Evolutionary conservation across 2,797 vertebrate genomes (phyloP), one percentile per base, ranked within the genome.

Genomic region (Danio kyathit): DNA sequence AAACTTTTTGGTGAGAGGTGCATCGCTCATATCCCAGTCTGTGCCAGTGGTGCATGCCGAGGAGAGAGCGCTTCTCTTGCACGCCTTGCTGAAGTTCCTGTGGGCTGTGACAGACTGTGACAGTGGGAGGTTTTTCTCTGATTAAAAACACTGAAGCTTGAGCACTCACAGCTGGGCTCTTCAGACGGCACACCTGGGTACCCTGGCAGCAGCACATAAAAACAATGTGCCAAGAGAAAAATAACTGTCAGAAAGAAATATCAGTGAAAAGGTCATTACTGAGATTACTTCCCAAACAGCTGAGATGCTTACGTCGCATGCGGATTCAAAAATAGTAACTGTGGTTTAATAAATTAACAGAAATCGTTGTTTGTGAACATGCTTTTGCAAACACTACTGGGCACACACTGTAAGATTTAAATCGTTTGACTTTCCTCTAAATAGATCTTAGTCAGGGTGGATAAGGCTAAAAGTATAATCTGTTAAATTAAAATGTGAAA

Each of bases 101-200:
- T 89, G 88, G 90, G 84, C 85, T 92, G 89, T 86, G 84, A 86
- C 86, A 69, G 51, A 81, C 75, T 85, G 76, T 86, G 86, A 86
- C 86, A 86, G 86, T 61, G 13, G 65, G 51, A 64, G 44, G 76
- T 70, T 81, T 74, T 73, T 64, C 72, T 60, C 67, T 80, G 84
- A 79, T 72, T 82, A 77, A 83, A 84, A 83, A 61, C 59, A 77
- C 81, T 83, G 56, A 63, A 73, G 78, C 84, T 83, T 80, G 76
- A 83, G 82, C 83, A 71, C 52, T 46, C 90, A 87, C 93, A 92
- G 91, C 92, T 94, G 93, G 89, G 90, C 89, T 90, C 90, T 86
- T 86, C 82, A 82, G 72, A 76, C 85, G 83, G 66, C 89, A 91
- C 93, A 94, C 91, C 91, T 93, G 92, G 90, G 90, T 89, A 87